phyloP scores from a whole-genome alignment of 2,888 invertebrate genomes.

The Keiferia lycopersicella region DNA sequence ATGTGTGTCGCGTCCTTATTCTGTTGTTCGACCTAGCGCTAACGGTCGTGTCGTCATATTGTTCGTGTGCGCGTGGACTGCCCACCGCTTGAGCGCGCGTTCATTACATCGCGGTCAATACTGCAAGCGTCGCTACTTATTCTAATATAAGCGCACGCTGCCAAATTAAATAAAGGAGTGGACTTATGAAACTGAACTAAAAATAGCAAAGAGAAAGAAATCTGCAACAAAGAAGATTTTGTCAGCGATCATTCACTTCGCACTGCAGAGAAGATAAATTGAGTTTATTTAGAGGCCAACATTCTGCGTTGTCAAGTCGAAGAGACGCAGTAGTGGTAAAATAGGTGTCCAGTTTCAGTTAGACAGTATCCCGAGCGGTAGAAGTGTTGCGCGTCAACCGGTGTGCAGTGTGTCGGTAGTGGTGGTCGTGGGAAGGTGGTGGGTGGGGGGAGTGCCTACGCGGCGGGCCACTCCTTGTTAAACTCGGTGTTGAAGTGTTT shows the following conservation, averaged over 20 bases:
- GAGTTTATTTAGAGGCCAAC: background rate
- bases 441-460: conserved; percentile 48
- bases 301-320: background rate
- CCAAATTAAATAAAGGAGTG: background rate
- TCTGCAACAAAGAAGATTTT: background rate
- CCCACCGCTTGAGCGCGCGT: conserved; percentile 27
- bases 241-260: background rate
- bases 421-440: conserved; percentile 24
- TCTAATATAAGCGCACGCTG: background rate
- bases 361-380: background rate
- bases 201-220: background rate
- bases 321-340: background rate
- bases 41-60: conserved; percentile 15
- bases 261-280: background rate
- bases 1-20: conserved; percentile 23
- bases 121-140: background rate
- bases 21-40: conserved; percentile 18
- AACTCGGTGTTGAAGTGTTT: conserved; percentile 80
- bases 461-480: conserved; percentile 81
- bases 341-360: conserved; percentile 1
- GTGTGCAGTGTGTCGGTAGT: conserved; percentile 18
- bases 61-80: conserved; percentile 28
- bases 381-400: conserved; percentile 14
- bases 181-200: background rate
- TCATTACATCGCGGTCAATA: background rate